Evolutionary conservation across 2,113 vertebrate species (phyloP).

Genomic region (Coracopsis vasa): DNA sequence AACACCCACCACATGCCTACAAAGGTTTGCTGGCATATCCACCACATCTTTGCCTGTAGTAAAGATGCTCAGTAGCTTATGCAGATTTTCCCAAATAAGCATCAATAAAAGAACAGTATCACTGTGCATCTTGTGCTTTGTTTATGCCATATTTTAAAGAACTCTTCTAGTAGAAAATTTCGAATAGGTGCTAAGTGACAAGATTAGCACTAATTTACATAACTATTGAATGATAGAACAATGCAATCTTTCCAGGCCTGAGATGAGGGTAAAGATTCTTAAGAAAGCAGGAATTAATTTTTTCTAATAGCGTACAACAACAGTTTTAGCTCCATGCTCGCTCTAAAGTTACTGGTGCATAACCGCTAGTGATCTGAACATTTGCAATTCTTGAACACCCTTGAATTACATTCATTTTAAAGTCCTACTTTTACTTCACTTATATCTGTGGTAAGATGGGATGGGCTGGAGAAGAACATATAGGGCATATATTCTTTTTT

Average conservation of each 20-base stretch:
- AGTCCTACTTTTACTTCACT: not conserved
- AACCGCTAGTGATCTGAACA: not conserved
- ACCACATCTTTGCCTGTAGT: not conserved
- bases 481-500: not conserved
- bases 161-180: constrained; percentile 7
- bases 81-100: not conserved
- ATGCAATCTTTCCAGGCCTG: constrained; percentile 14
- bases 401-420: not conserved
- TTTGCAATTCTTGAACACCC: not conserved
- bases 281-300: constrained; percentile 32
- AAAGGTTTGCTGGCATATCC: not conserved
- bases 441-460: not conserved
- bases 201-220: constrained; percentile 47
- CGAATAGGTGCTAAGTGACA: constrained; percentile 41
- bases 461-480: not conserved
- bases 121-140: not conserved
- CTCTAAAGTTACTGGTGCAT: not conserved
- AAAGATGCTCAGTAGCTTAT: not conserved
- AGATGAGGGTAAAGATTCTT: not conserved
- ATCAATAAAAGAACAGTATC: not conserved
- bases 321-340: not conserved
- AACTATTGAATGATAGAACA: constrained; percentile 46
- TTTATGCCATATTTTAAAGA: constrained; percentile 30
- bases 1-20: not conserved
- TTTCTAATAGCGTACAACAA: not conserved